phyloP scores from a whole-genome alignment of 2,888 invertebrate genomes.

The Venustoraphidia nigricollis region DNA sequence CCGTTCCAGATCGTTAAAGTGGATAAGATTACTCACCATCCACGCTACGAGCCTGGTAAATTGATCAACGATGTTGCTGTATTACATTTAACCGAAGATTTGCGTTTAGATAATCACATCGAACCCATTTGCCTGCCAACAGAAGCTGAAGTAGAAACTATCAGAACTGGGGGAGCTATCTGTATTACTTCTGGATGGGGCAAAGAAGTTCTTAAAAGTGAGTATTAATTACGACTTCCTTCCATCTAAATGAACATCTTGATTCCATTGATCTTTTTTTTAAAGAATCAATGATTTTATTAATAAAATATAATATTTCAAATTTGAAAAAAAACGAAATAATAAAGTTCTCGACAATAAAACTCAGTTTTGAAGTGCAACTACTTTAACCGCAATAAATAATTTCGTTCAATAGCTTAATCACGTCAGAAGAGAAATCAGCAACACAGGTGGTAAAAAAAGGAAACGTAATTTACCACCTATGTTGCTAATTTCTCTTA shows the following conservation, averaged over 20 bases:
- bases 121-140: slow-evolving; percentile 55
- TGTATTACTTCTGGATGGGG: slow-evolving; percentile 78
- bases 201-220: slow-evolving; percentile 61
- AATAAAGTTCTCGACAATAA: no score
- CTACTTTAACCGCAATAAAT: no score
- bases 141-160: slow-evolving; percentile 39
- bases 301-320: no score
- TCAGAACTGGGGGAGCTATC: slow-evolving; percentile 26
- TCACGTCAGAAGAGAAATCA: no score
- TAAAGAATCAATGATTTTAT: no score
- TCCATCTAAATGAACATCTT: background rate
- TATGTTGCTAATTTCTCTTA: no score
- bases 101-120: slow-evolving; percentile 51
- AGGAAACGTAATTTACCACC: no score
- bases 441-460: no score
- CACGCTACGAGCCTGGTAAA: slow-evolving; percentile 43
- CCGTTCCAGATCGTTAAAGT: slow-evolving; percentile 66
- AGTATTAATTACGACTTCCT: slow-evolving; percentile 17
- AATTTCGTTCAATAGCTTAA: no score
- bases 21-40: slow-evolving; percentile 51
- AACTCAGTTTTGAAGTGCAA: no score
- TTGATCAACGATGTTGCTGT: slow-evolving; percentile 56
- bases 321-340: no score
- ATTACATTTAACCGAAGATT: slow-evolving; percentile 45
- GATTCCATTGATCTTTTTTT: background rate